These are phyloP conservation scores for Liopterus haemorrhoidalis DNA, from an alignment of 2,888 invertebrate genomes.

Conservation along the genomic window DNA sequence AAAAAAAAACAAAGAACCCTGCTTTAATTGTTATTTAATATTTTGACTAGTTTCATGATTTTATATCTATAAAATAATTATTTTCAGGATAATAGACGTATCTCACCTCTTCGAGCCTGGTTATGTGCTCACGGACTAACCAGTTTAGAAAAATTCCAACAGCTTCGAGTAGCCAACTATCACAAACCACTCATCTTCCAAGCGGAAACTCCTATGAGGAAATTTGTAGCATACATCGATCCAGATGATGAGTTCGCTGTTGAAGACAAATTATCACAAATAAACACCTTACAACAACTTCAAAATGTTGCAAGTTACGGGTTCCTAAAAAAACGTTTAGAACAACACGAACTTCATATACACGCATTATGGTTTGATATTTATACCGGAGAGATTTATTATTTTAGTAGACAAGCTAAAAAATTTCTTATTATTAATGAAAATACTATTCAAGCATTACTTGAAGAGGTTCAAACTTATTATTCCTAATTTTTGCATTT, in stretches of 20 bases:
- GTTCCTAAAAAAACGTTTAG: constrained; percentile 75
- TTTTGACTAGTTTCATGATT: too few relatives aligned
- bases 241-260: constrained; percentile 80
- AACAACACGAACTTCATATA: constrained; percentile 76
- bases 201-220: constrained; percentile 78
- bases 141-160: constrained; percentile 76
- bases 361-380: constrained; percentile 98
- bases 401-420: constrained; percentile 83
- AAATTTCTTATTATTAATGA: constrained; percentile 83
- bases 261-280: constrained; percentile 92
- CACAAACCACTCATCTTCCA: constrained; percentile 76
- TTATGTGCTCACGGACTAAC: constrained; percentile 78
- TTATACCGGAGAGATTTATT: constrained; percentile 92
- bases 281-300: constrained; percentile 85
- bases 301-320: constrained; percentile 91
- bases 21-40: too few relatives aligned
- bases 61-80: constrained; percentile 4
- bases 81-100: constrained; percentile 64
- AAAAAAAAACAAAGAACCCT: too few relatives aligned
- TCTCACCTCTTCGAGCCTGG: constrained; percentile 88
- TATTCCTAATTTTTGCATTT: constrained; percentile 55
- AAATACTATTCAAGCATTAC: constrained; percentile 63
- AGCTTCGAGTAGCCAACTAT: constrained; percentile 56
- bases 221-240: constrained; percentile 91
- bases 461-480: constrained; percentile 71